These are phyloP conservation scores for Nothobranchius furzeri DNA, from an alignment of 2,113 vertebrate species.

Conservation along the genomic window DNA sequence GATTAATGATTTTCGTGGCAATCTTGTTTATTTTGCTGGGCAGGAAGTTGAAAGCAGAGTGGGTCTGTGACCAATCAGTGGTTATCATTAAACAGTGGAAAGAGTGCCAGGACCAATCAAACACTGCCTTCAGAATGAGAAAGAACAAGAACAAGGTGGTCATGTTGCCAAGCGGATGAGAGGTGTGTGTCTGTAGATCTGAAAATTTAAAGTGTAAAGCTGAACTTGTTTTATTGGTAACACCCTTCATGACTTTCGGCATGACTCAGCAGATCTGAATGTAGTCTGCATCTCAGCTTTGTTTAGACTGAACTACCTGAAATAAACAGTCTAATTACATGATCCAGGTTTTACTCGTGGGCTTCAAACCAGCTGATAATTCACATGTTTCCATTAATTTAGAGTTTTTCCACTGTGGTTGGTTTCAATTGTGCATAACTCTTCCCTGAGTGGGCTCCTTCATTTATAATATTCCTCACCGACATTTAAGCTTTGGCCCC, in stretches of 20 bases:
- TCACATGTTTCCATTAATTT: background rate
- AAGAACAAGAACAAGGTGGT: constrained; percentile 12
- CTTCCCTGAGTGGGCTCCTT: background rate
- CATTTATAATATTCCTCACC: background rate
- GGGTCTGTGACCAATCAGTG: constrained; percentile 64
- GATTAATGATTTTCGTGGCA: constrained; percentile 52
- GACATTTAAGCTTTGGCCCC: background rate
- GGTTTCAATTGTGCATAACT: background rate
- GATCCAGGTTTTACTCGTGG: background rate
- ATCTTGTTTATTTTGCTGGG: constrained; percentile 67
- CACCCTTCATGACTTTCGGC: background rate
- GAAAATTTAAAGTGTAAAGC: background rate
- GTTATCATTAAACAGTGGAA: constrained; percentile 52
- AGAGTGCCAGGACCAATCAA: constrained; percentile 56
- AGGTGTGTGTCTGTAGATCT: constrained; percentile 18
- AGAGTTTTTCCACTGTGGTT: constrained; percentile 4
- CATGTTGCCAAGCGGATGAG: constrained; percentile 16
- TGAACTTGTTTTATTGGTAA: background rate
- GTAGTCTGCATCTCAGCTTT: background rate
- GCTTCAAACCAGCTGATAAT: background rate
- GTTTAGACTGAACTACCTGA: background rate
- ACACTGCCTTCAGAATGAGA: constrained; percentile 4
- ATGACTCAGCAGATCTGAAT: background rate
- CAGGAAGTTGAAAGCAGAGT: constrained; percentile 53
- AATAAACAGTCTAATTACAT: background rate